These are phyloP conservation scores for Sebastes aleutianus DNA, from an alignment of 2,797 vertebrate genomes.

Conservation along the genomic window DNA sequence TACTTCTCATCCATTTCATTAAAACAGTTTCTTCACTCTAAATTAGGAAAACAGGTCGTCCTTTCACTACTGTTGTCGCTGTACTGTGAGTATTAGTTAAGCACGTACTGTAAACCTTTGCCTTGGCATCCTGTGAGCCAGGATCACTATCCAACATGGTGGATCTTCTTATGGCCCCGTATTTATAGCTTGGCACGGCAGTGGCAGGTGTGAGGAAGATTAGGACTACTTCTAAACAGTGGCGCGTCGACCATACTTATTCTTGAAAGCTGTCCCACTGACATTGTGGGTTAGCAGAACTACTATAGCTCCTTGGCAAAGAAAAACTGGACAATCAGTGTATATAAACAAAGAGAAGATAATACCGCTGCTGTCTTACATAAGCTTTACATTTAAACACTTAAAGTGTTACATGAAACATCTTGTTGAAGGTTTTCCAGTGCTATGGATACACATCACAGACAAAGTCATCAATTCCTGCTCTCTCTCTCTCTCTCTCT, in stretches of 20 bases:
- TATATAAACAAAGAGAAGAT: neutral
- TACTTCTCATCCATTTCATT: neutral
- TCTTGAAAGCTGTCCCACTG: slow-evolving; percentile 17
- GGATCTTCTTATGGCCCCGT: slow-evolving; percentile 64
- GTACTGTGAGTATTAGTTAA: neutral
- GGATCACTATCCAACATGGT: slow-evolving; percentile 23
- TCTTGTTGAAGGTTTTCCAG: neutral
- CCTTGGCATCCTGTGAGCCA: slow-evolving; percentile 8
- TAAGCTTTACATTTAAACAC: neutral
- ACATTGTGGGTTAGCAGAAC: slow-evolving; percentile 10
- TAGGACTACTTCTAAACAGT: slow-evolving; percentile 51
- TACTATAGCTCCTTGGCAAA: neutral
- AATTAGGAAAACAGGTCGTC: neutral
- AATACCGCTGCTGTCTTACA: neutral
- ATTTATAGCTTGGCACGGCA: slow-evolving; percentile 65
- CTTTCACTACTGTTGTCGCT: neutral
- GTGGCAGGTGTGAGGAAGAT: slow-evolving; percentile 73
- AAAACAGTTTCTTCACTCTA: neutral
- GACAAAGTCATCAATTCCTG: too few species aligned
- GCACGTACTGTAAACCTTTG: slow-evolving; percentile 4
- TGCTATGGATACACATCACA: neutral
- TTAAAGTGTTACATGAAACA: neutral
- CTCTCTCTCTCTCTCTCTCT: neutral
- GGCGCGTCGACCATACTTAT: slow-evolving; percentile 2
- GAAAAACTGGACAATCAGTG: neutral